These are phyloP conservation scores for Parazoanthus darwini DNA, from an alignment of 92 coral and sea anemone genomes.

Conservation along the genomic window DNA sequence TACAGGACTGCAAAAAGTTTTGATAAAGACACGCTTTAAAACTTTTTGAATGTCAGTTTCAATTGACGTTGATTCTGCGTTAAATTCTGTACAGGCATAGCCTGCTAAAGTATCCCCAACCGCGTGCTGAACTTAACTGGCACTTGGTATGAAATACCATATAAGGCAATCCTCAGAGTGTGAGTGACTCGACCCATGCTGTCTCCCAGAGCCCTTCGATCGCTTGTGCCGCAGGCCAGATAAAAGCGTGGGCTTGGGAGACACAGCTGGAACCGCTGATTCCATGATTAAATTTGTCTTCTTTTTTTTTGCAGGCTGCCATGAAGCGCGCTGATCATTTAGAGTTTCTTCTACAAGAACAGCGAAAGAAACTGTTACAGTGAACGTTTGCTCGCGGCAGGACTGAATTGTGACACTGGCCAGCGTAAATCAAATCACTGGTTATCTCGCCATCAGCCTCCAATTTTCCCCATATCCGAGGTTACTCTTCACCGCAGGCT, in stretches of 20 bases:
- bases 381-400: not conserved
- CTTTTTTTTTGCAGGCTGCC: slow-evolving; percentile 78
- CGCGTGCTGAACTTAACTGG: not conserved
- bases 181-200: not conserved
- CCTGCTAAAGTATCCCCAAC: not conserved
- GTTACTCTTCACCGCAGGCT: not conserved
- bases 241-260: not conserved
- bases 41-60: too few species aligned
- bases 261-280: not conserved
- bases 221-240: not conserved
- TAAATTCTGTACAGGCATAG: too few species aligned
- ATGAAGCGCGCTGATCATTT: slow-evolving; percentile 95
- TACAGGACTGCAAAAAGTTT: too few species aligned
- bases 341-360: slow-evolving; percentile 94
- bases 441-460: not conserved
- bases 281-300: not conserved
- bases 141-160: not conserved
- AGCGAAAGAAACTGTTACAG: slow-evolving; percentile 84
- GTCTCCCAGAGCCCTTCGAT: not conserved
- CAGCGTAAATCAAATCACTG: not conserved
- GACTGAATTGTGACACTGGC: not conserved
- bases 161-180: not conserved
- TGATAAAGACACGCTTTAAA: too few species aligned
- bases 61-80: too few species aligned
- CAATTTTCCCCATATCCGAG: not conserved